Evolutionary conservation across 2,113 vertebrate genomes (phyloP), one percentile per base, ranked within the genome.

Genomic region (Lanius collurio): DNA sequence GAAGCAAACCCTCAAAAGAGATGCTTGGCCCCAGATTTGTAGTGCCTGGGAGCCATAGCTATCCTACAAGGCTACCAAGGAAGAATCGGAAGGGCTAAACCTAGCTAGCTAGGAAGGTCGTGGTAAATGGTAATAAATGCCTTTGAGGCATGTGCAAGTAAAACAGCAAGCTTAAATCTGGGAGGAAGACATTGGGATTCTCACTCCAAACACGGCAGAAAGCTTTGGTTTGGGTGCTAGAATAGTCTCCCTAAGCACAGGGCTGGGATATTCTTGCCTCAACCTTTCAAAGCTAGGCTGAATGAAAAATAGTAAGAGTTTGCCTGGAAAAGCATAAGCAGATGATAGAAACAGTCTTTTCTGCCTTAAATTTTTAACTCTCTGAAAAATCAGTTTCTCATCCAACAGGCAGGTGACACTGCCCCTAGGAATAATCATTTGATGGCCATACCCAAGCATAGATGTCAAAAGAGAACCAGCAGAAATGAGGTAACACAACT

Each of bases 371-470:
- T 39, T 84, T 87, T 83, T 76, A 76, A 59, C 41, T 68, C 44
- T 59, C 23, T 76, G 46, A 76, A 89, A 93, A 94, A 69, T 33
- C 59, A 74, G 42, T 13, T 78, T 87, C 35, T 68, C 18, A 50
- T 57, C 59, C 78, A 94, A 65, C 8, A 76, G 46, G 57, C 30
- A 81, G 63, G n/a, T 56, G 81, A 84, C 68, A 56, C 7, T 50
- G 50, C n/a, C 65, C 75, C 47, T 60, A 64, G 52, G 35, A 91
- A 87, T 73, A 71, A 87, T 55, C 52, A 55, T 19, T 35, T 69
- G 31, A 75, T 0, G 3, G 52, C 44, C 87, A 23, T 33, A 35
- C 35, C 26, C 15, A 37, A 70, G 10, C 0, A 1, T 1, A 84
- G 80, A 41, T 17, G 22, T 56, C 64, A 39, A 69, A 89, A 84